Conservation (phyloP, 2,113 vertebrate species). For the Rhea americana region DNA sequence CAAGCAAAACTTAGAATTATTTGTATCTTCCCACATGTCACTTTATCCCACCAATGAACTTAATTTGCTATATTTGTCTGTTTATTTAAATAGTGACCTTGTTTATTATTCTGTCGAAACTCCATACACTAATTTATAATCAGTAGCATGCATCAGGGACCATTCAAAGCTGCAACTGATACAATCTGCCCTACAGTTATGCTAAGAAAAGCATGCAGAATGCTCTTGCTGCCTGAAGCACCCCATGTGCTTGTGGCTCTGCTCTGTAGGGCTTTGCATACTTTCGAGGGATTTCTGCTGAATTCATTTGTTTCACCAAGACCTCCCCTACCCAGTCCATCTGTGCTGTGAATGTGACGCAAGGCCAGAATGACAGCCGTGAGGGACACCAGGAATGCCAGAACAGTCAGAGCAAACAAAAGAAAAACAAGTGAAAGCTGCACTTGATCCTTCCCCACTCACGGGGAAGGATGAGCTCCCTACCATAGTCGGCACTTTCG, state of each 20-base stretch:
- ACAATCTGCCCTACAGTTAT: neutral
- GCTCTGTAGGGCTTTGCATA: neutral
- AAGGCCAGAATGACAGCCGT: fast-evolving
- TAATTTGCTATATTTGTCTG: neutral
- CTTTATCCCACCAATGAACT: neutral
- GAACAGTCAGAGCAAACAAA: neutral
- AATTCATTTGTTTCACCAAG: neutral
- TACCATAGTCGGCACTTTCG: neutral
- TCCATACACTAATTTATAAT: neutral
- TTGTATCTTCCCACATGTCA: neutral
- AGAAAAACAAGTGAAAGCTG: neutral
- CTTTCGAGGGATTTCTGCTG: neutral
- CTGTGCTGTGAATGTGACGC: neutral
- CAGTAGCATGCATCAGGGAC: neutral
- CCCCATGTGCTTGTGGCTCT: fast-evolving
- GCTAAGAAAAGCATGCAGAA: neutral
- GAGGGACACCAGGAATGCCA: neutral
- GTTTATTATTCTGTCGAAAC: neutral
- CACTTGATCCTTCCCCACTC: neutral
- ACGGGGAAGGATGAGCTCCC: fast-evolving
- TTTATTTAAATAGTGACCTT: neutral
- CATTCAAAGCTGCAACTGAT: neutral
- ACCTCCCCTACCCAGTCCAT: neutral
- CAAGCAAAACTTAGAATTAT: neutral
- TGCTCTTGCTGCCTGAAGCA: fast-evolving